Evolutionary conservation across 2,113 vertebrate genomes (phyloP), one percentile per base, ranked within the genome.

Genomic region (Gyps fulvus): DNA sequence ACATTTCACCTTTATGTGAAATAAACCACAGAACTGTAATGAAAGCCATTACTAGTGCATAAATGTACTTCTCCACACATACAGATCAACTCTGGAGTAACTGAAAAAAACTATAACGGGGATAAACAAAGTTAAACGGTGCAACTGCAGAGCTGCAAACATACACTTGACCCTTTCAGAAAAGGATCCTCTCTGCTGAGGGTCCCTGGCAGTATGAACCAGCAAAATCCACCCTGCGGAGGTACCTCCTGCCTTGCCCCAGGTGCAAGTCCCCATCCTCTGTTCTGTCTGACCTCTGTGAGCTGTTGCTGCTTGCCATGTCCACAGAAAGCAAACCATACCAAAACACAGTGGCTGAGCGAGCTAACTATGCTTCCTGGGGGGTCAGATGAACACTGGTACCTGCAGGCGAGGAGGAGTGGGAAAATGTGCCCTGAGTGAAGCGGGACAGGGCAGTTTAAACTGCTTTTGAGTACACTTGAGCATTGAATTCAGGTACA

Each of bases 1-100:
- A 83, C 40, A 79, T 91, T 96, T 96, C 70, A 72, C 57, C 76
- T 97, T 96, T 94, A 85, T 93, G 94, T 95, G 95, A 95, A 97
- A 88, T 93, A 97, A 92, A 96, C 70, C 74, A 71, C 49, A 90
- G 77, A 89, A 95, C 42, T 42, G 25, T 88, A 73, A 92, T 70
- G 87, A 70, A 93, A 93, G 76, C 92, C 17, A 42, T 94, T 94
- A 92, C 19, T 63, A 54, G 61, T 77, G 43, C 69, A 70, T 71
- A 83, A 93, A 71, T 78, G 5, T 62, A 59, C 45, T 92, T 70
- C 36, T 80, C 81, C 7, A 27, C 34, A 81, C 10, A 17, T 70
- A 38, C 0, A 2, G 22, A 80, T 82, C 71, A 66, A 8, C 45
- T 47, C 59, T 50, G 47, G 59, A 66, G 38, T 38, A 67, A 69